Conservation (phyloP, 2,113 vertebrate genomes). For the Panthera leo region DNA sequence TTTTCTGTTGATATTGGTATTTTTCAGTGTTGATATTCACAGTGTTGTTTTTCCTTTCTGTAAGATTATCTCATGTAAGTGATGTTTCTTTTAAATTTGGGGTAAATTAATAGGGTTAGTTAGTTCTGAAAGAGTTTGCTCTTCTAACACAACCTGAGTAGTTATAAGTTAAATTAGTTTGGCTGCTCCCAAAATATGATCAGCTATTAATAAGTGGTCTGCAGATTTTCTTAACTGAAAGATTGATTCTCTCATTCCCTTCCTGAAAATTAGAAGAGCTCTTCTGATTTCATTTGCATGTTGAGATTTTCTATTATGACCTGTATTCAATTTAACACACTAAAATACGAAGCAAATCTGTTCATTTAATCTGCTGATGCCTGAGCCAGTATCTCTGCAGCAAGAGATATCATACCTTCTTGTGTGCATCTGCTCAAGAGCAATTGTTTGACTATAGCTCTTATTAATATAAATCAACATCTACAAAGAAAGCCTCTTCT, state of each 20-base stretch:
- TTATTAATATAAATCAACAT: constrained; percentile 68
- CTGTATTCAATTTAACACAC: constrained; percentile 61
- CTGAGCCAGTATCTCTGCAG: constrained; percentile 54
- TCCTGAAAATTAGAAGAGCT: constrained; percentile 60
- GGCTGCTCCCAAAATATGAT: constrained; percentile 37
- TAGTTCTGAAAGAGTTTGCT: constrained; percentile 30
- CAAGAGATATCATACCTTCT: constrained; percentile 58
- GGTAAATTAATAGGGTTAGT: constrained; percentile 30
- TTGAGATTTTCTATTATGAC: constrained; percentile 66
- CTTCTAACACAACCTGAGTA: constrained; percentile 35
- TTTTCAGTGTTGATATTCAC: constrained; percentile 28
- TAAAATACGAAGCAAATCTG: constrained; percentile 59
- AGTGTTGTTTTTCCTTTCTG: neutral
- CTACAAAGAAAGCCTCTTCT: constrained; percentile 45
- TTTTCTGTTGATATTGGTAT: constrained; percentile 61
- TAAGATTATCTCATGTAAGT: constrained; percentile 51
- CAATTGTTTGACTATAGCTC: constrained; percentile 58
- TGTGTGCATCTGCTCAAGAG: neutral
- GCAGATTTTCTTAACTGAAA: neutral
- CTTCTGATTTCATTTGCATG: constrained; percentile 69
- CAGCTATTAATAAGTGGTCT: constrained; percentile 56
- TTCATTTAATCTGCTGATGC: constrained; percentile 58
- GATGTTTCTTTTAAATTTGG: constrained; percentile 34
- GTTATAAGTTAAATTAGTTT: constrained; percentile 66
- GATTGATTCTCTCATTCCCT: constrained; percentile 50